Conservation (phyloP, 2,888 invertebrate species). For the Luperina nickerlii region DNA sequence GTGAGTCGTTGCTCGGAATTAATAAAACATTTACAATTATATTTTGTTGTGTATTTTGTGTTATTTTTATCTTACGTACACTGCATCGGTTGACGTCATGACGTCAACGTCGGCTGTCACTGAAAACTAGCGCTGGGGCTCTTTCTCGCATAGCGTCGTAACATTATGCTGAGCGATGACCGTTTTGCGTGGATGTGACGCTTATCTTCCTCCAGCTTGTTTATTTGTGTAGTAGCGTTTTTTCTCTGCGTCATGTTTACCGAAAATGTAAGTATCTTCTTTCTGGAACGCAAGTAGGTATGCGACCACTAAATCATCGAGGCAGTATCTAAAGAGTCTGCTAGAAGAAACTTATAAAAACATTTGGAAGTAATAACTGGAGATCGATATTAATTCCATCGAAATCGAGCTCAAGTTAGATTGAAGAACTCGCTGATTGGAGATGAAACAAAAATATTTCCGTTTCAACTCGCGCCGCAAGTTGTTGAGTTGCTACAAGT, state of each 20-base stretch:
- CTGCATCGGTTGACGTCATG: not conserved
- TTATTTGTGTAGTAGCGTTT: not conserved
- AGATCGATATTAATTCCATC: constrained; percentile 53
- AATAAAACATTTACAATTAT: too few species aligned
- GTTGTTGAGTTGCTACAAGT: constrained; percentile 31
- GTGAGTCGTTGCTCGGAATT: too few species aligned
- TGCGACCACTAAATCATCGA: not conserved
- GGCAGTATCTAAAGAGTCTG: too few species aligned
- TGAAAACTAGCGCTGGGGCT: too few species aligned
- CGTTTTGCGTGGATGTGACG: too few species aligned
- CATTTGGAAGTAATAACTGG: constrained; percentile 37
- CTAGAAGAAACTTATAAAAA: constrained; percentile 16
- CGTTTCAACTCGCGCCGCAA: constrained; percentile 19
- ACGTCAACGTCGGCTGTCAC: not conserved
- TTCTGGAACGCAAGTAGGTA: too few species aligned
- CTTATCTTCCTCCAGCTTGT: not conserved
- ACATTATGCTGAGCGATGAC: not conserved
- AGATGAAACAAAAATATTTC: constrained; percentile 56
- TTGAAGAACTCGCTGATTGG: constrained; percentile 41
- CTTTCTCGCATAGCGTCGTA: not conserved
- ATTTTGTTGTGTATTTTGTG: too few species aligned
- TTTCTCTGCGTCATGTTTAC: too few species aligned
- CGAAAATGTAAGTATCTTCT: too few species aligned
- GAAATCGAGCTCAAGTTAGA: constrained; percentile 39
- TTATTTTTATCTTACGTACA: too few species aligned